Percentiles rank a stretch among this genome's conserved stretches.
phyloP scores from a whole-genome alignment of 2,888 invertebrate species.

The Seira ritae region DNA sequence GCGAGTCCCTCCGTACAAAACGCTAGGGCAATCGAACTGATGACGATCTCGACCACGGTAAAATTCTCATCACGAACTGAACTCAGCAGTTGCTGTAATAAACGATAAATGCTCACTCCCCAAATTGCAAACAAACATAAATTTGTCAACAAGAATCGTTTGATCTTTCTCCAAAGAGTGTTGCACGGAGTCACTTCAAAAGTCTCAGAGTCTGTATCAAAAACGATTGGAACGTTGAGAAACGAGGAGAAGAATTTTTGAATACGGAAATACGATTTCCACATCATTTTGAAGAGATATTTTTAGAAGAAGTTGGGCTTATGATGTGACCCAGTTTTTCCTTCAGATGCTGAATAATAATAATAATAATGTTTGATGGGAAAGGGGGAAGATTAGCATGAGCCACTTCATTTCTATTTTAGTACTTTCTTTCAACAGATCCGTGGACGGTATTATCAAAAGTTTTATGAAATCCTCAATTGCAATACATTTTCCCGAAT shows the following conservation, averaged over 20 bases:
- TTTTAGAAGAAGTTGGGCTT: background rate
- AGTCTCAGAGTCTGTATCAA: conserved; percentile 26
- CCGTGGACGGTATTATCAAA: no score
- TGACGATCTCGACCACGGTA: conserved; percentile 50
- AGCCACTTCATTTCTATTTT: no score
- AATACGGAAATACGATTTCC: conserved; percentile 53
- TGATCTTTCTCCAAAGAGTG: conserved; percentile 55
- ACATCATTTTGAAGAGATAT: conserved; percentile 45
- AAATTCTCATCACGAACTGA: conserved; percentile 55
- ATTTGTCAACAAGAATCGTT: conserved; percentile 56
- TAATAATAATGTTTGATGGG: no score
- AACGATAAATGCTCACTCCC: conserved; percentile 56
- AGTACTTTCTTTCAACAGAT: no score
- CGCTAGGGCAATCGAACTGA: conserved; percentile 46
- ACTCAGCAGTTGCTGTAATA: conserved; percentile 53
- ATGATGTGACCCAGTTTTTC: no score
- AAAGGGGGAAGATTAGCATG: no score
- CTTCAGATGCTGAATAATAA: no score
- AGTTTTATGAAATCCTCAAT: no score
- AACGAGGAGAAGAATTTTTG: conserved; percentile 48
- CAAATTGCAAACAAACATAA: conserved; percentile 57
- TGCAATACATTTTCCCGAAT: no score
- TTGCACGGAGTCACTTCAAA: conserved; percentile 54
- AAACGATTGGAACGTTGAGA: conserved; percentile 47
- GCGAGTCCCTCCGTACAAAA: conserved; percentile 50